Evolutionary conservation across 2,113 vertebrate species (phyloP), one percentile per base, ranked within the genome.

Genomic region (Pelecanus crispus): DNA sequence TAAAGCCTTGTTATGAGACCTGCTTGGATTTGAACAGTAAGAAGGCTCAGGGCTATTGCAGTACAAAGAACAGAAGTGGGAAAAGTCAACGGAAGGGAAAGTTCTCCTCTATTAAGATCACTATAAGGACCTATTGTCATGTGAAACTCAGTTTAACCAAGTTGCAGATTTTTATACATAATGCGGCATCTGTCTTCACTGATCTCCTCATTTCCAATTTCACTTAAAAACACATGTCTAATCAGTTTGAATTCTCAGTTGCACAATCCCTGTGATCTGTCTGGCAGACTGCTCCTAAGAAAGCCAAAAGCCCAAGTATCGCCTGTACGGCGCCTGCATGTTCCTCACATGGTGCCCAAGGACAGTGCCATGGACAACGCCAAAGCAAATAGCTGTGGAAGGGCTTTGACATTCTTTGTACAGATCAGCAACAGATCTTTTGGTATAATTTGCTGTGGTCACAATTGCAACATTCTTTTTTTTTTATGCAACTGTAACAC

Each of bases 191-290:
- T 91, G 96, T 91, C 88, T 92, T 85, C 49, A 75, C 81, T 82
- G 84, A 94, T 94, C 83, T 93, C 53, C 45, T 92, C 53, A 81
- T 77, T 96, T 96, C 90, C 80, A 91, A 65, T 85, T 95, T 91
- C 83, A 73, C 66, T 92, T 77, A 53, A 95, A 93, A 97, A 75
- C 83, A 94, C 66, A 81, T 87, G 83, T 74, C 86, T 79, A 80
- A 97, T 89, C 94, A 87, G 89, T 92, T 87, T 83, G 61, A 93
- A 56, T 83, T 94, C 70, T 95, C 73, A 68, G 77, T 75, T 96
- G 84, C 91, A 91, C 66, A 94, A 24, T 87, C 21, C 4, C 56
- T 62, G 58, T 50, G 88, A 84, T 84, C 72, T 9, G 34, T 21
- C 83, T 92, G 65, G 45, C 83, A 95, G 52, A 58, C 31, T 72